Base-by-base conservation (phyloP, 2,113 vertebrate genomes). In the Lipophrys pholis region DNA sequence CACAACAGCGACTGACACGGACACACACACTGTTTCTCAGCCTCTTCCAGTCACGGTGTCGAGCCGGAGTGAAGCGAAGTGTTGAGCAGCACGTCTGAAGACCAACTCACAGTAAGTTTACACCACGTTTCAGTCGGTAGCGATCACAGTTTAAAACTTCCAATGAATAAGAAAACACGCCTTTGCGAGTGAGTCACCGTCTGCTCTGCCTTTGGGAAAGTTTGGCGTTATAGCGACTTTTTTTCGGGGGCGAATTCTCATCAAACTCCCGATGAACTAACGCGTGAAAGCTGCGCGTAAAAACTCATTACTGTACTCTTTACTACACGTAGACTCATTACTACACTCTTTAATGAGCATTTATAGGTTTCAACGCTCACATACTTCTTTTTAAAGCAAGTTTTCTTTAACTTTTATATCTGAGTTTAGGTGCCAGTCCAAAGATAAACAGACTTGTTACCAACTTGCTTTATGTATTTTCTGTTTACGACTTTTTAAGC, bases 31-130 rank as follows among this genome's bases (percentile, higher is more conserved):
- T 12, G 38, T 69, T 60, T 70, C 59, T 52, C 69, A 54, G 2
- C 11, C 42, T 1, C 8, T 16, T 30, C 39, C 0, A 40, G 45
- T 49, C 60, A n/a, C 35, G 14, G 21, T 40, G 12, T 21, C 3
- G 0, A 15, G 11, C 4, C 10, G 4, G 1, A 16, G 15, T 53
- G 53, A 46, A 36, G 73, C 5, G 17, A 10, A 56, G 12, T 5
- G 9, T 8, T 8, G 11, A 16, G 8, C 2, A 39, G 11, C 42
- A n/a, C 39, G 11, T 52, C 8, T 11, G 54, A 38, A 70, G 10
- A 14, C 60, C n/a, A 53, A 56, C 14, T 41, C 41, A 40, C 60
- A 71, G 86, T 88, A 84, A 84, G 85, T 48, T 12, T 14, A n/a
- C 7, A 30, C 21, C 21, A 30, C 21, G 21, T 30, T 7, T 15